A percentile compares a stretch with the other conserved stretches of the same genome.
phyloP scores from a whole-genome alignment of 2,797 vertebrate genomes.

The Mico argentatus region DNA sequence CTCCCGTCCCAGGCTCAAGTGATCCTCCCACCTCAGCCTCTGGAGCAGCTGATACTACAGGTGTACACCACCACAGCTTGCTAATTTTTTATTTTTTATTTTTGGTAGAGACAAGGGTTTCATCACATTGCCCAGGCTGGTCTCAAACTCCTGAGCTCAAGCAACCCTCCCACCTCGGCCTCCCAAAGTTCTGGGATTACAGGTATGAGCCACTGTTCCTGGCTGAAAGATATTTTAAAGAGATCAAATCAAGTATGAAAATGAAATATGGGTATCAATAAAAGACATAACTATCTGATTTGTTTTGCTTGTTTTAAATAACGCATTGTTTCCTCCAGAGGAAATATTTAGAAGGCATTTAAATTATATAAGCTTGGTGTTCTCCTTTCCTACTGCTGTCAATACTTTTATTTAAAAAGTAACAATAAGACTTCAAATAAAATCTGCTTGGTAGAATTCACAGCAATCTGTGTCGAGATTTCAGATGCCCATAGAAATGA shows the following conservation, averaged over 20 bases:
- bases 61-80: accelerated
- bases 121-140: neutral
- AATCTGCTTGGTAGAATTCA: neutral
- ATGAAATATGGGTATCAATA: neutral
- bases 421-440: neutral
- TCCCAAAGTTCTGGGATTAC: neutral
- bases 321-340: neutral
- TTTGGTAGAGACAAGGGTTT: neutral
- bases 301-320: neutral
- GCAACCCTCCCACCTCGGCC: neutral
- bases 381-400: neutral
- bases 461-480: neutral
- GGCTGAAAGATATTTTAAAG: neutral
- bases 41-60: neutral
- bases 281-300: neutral
- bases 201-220: neutral
- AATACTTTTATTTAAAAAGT: conserved; percentile 11
- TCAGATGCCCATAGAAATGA: neutral
- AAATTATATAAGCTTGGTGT: neutral
- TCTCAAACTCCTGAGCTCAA: neutral
- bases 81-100: neutral
- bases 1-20: neutral
- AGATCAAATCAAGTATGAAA: neutral
- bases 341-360: neutral
- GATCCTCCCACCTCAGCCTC: neutral